Percentiles rank a stretch among this genome's conserved stretches.
These are phyloP conservation scores for Oxytorus armatus DNA, from an alignment of 2,888 invertebrate species.

Conservation along the genomic window DNA sequence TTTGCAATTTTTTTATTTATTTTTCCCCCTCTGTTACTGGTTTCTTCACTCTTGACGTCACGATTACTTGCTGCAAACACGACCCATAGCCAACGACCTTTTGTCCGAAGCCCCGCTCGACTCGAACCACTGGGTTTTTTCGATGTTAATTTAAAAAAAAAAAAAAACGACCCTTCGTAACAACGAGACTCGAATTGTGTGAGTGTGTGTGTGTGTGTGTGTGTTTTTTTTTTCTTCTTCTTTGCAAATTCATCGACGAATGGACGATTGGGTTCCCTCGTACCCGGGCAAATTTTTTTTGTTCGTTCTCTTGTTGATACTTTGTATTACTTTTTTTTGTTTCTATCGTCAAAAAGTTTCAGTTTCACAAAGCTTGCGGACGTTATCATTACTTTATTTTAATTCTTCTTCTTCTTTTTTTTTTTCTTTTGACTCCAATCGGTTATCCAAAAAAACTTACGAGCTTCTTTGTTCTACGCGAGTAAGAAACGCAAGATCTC, in stretches of 20 bases:
- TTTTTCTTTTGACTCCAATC: constrained; percentile 46
- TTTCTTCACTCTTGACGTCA: not conserved
- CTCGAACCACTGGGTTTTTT: constrained; percentile 13
- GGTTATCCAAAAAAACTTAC: constrained; percentile 56
- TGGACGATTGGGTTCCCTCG: constrained; percentile 54
- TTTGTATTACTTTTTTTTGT: constrained; percentile 17
- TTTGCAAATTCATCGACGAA: constrained; percentile 50
- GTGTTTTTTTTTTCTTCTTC: constrained; percentile 7
- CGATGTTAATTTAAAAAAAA: constrained; percentile 37
- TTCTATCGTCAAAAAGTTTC: constrained; percentile 56
- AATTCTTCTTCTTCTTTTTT: constrained; percentile 17
- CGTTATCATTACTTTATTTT: constrained; percentile 54
- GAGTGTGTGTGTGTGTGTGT: too few relatives aligned
- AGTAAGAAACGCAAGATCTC: constrained; percentile 55
- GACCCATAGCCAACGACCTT: not conserved
- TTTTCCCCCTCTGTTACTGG: not conserved
- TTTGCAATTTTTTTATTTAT: not conserved
- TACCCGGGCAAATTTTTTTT: constrained; percentile 37
- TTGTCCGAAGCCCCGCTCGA: not conserved
- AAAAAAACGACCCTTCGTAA: constrained; percentile 1
- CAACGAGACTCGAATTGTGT: constrained; percentile 1
- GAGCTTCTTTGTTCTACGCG: constrained; percentile 51
- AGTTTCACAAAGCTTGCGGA: constrained; percentile 56
- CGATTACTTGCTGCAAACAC: not conserved
- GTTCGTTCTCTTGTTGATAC: constrained; percentile 10